Base-by-base conservation (phyloP, 2,888 invertebrate genomes). In the Tipula confusa region DNA sequence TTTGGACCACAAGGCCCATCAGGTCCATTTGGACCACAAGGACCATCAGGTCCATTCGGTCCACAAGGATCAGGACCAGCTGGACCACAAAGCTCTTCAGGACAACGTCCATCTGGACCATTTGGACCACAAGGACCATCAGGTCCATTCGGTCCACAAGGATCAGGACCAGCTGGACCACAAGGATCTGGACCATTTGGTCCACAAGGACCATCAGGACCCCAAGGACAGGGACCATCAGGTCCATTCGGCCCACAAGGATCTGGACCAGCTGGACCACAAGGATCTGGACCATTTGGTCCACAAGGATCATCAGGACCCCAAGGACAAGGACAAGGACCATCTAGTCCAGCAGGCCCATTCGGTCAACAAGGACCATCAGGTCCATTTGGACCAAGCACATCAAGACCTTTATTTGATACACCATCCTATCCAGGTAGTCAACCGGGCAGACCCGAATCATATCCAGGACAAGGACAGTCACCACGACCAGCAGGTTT, bases 201-300 rank as follows among this genome's bases (percentile, higher is more conserved):
- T 2, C 88, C 89, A 36, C 87, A 87, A 24, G 87, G 89, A 79
- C 86, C 88, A 4, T 88, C 89, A 85, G 86, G 43, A n/a, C 43
- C 43, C n/a, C 84, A 82, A 36, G 64, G 87, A 18, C 5, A 83
- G 86, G 86, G 84, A 38, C 84, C 84, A 83, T 86, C 88, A 88
- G 87, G 89, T 82, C 80, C 83, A 84, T 83, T 83, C 64, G 86
- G 83, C 3, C 84, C 84, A 83, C 86, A 88, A 88, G 87, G 88
- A 29, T 85, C 87, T 83, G 88, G 89, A 83, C 79, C 83, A 84
- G 83, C 84, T 79, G 36, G 83, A 83, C 84, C 85, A 82, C 0
- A 9, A 3, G 38, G n/a, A n/a, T n/a, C n/a, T n/a, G n/a, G 38
- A 38, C 38, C 38, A 38, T 84, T 83, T 31, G 48, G 82, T 24